phyloP scores from a whole-genome alignment of 2,888 invertebrate genomes.

The Mythimna loreyi region DNA sequence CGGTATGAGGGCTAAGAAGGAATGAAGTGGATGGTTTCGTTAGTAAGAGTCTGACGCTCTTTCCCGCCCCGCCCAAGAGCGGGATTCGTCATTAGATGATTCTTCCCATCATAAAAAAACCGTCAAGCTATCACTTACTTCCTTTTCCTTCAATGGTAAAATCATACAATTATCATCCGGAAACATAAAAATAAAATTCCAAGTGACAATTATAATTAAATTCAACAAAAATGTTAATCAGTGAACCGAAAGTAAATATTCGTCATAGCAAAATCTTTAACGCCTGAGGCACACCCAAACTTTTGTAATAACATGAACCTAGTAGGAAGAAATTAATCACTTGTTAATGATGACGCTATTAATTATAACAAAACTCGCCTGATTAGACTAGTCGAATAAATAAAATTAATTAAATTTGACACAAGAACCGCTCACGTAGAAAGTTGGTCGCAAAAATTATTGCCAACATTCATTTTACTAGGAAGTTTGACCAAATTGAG shows the following conservation, averaged over 20 bases:
- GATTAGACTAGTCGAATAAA: conserved; percentile 69
- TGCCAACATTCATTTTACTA: conserved; percentile 35
- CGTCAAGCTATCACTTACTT: too few species aligned
- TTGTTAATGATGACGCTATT: conserved; percentile 44
- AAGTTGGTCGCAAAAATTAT: conserved; percentile 72
- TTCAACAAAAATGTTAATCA: neutral
- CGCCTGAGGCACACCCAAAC: conserved; percentile 9
- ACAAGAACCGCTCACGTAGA: conserved; percentile 68
- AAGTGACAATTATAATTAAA: neutral
- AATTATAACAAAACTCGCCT: conserved; percentile 69
- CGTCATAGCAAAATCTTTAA: neutral
- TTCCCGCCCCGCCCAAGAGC: too few species aligned
- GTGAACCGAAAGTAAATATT: neutral
- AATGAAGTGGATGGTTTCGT: too few species aligned
- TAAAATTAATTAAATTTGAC: conserved; percentile 73
- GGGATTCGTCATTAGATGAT: too few species aligned
- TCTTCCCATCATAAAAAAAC: too few species aligned
- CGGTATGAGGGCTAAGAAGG: too few species aligned
- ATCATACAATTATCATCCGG: too few species aligned
- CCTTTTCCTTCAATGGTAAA: too few species aligned
- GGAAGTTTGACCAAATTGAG: conserved; percentile 43
- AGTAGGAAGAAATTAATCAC: conserved; percentile 20
- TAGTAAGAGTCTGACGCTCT: too few species aligned
- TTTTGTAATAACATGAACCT: neutral
- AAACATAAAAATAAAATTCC: too few species aligned